Conservation (phyloP, 2,797 vertebrate genomes). For the Craterocephalus amniculus region DNA sequence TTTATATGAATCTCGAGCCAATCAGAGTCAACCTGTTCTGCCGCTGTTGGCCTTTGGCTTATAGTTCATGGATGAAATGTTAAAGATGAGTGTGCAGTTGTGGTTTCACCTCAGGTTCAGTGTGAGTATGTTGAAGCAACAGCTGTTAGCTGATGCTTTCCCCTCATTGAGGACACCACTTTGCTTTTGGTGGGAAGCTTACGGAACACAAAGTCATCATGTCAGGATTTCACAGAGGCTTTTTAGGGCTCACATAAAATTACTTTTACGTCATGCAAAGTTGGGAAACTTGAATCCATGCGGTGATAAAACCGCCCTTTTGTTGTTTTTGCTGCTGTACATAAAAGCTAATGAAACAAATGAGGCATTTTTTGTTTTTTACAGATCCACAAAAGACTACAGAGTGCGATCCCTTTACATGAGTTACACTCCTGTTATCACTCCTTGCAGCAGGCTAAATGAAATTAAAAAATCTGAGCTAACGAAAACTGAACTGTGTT, state of each 20-base stretch:
- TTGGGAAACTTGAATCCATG: conserved; percentile 8
- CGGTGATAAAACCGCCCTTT: conserved; percentile 36
- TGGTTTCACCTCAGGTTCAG: conserved; percentile 77
- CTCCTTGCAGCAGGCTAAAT: background rate
- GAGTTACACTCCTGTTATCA: conserved; percentile 21
- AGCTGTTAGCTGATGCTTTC: conserved; percentile 71
- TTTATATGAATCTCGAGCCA: conserved; percentile 65
- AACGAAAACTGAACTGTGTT: conserved; percentile 9
- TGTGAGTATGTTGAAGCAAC: conserved; percentile 65
- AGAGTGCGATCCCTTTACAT: conserved; percentile 11
- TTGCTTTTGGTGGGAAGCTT: conserved; percentile 60
- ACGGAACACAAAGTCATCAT: conserved; percentile 60
- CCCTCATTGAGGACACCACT: conserved; percentile 55
- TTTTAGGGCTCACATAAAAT: conserved; percentile 51
- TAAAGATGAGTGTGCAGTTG: conserved; percentile 74
- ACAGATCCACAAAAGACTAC: conserved; percentile 5
- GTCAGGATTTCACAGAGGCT: conserved; percentile 44
- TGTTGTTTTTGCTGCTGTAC: conserved; percentile 30
- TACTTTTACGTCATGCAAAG: conserved; percentile 28
- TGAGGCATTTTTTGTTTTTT: conserved; percentile 16
- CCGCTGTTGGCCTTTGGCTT: conserved; percentile 55
- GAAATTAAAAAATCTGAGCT: conserved; percentile 9
- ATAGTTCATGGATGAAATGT: conserved; percentile 58
- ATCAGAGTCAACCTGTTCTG: conserved; percentile 73
- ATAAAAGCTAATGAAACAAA: conserved; percentile 38